These are phyloP conservation scores for Willisornis vidua DNA, from an alignment of 2,113 vertebrate species.

Conservation along the genomic window DNA sequence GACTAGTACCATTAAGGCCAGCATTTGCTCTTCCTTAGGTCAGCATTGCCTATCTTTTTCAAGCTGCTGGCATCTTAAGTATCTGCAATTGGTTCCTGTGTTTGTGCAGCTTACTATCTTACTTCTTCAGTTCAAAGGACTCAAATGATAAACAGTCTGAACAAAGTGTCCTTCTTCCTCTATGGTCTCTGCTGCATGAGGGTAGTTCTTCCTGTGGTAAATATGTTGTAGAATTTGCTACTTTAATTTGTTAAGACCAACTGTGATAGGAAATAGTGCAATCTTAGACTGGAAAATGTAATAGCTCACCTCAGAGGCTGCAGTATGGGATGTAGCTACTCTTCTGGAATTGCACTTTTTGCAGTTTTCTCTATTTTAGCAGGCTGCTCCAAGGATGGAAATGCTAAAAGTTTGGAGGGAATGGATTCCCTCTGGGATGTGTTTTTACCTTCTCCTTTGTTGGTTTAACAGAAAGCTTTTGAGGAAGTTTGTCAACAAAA, in stretches of 20 bases:
- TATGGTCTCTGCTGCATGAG: neutral
- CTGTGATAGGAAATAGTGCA: neutral
- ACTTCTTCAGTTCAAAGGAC: constrained; percentile 39
- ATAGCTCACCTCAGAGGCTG: neutral
- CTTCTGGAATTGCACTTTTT: neutral
- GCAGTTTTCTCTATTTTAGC: neutral
- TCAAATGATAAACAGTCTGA: constrained; percentile 19
- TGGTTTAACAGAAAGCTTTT: neutral
- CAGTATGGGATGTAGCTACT: neutral
- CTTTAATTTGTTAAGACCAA: neutral
- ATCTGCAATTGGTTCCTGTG: constrained; percentile 32
- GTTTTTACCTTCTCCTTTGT: neutral
- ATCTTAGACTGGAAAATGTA: neutral
- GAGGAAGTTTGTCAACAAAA: neutral
- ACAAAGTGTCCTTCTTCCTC: constrained; percentile 13
- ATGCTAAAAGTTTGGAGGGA: neutral
- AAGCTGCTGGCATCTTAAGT: neutral
- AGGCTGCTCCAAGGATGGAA: neutral
- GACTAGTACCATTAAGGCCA: neutral
- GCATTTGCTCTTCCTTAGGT: neutral
- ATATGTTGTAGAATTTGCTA: neutral
- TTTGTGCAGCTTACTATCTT: neutral
- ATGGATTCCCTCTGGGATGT: neutral
- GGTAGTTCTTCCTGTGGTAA: constrained; percentile 25
- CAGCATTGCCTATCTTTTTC: neutral